Evolutionary conservation across 1,140 invertebrate genomes (phyloP), one percentile per base, ranked within the genome.

Genomic region (Ruditapes philippinarum): DNA sequence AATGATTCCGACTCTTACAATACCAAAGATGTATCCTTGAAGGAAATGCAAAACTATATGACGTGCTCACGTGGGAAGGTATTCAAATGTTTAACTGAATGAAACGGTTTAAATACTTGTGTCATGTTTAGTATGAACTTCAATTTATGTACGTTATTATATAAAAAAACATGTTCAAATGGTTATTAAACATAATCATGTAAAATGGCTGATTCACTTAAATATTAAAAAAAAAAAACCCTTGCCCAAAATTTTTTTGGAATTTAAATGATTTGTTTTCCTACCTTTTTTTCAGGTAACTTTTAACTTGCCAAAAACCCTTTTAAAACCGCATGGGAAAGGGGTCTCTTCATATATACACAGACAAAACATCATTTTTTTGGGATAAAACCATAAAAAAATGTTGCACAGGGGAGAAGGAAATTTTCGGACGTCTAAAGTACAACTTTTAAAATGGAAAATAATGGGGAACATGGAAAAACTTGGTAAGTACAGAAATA

Each of bases 351-450:
- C 19, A 57, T 11, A 0, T 80, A 76, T 60, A 14, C 38, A n/a
- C 14, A 45, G 28, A 12, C 1, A 9, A 31, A 45, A 2, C 9
- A 17, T 51, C 19, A 42, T 19, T 73, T 51, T 28, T 11, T 36
- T n/a, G 82, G 82, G 4, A 0, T 73, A 22, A 45, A 84, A 9
- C 49, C 40, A 4, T 22, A 49, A 17, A 84, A 84, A 74, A 19
- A 51, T 12, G 82, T 84, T 70, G 82, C 68, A 9, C 42, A 57
- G 36, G 19, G 19, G 14, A 84, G 12, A 17, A 40, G 45, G 36
- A 84, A 38, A 31, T 73, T n/a, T 40, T 84, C 82, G 22, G 82
- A 84, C 54, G 62, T 84, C 17, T 19, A 73, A 17, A 84, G 40
- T 11, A 31, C 73, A 9, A 33, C 36, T 0, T 4, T 84, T 19